A percentile compares a stretch with the other conserved stretches of the same genome.
phyloP scores from a whole-genome alignment of 1,140 invertebrate species.

The Matsumurasca onukii region DNA sequence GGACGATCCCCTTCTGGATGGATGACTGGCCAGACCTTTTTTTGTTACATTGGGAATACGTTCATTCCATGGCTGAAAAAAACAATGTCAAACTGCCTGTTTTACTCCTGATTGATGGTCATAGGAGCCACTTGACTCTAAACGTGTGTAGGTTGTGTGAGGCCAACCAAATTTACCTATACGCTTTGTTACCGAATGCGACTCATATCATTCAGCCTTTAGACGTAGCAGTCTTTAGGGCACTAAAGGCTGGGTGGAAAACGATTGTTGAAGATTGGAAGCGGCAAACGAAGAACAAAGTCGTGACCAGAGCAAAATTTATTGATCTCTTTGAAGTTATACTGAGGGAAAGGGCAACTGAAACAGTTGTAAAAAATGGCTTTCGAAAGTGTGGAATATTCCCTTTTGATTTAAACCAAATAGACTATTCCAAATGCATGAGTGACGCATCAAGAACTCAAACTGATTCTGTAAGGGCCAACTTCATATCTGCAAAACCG shows the following conservation, averaged over 20 bases:
- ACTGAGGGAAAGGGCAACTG: neutral
- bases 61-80: slow-evolving; percentile 40
- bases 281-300: slow-evolving; percentile 16
- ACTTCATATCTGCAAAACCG: slow-evolving; percentile 16
- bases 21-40: slow-evolving; percentile 44
- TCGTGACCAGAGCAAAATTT: slow-evolving; percentile 6
- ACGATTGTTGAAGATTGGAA: slow-evolving; percentile 41
- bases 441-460: neutral
- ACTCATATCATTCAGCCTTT: slow-evolving; percentile 50
- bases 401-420: slow-evolving; percentile 1
- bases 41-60: slow-evolving; percentile 43
- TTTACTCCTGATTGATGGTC: slow-evolving; percentile 44
- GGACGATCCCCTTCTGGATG: slow-evolving; percentile 41
- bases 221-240: slow-evolving; percentile 47
- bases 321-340: neutral
- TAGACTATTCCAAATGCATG: slow-evolving; percentile 14
- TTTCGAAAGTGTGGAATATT: slow-evolving; percentile 13
- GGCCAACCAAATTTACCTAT: neutral
- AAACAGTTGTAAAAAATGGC: slow-evolving; percentile 3
- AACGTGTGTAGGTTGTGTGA: slow-evolving; percentile 12
- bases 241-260: slow-evolving; percentile 47
- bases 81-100: slow-evolving; percentile 41
- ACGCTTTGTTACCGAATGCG: slow-evolving; percentile 45
- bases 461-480: neutral
- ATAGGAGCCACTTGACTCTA: slow-evolving; percentile 42